A percentile compares a stretch with the other conserved stretches of the same genome.
These are phyloP conservation scores for Aurelia aurita DNA, from an alignment of 30 jellyfish, hydroid and myxozoan species.

Conservation along the genomic window DNA sequence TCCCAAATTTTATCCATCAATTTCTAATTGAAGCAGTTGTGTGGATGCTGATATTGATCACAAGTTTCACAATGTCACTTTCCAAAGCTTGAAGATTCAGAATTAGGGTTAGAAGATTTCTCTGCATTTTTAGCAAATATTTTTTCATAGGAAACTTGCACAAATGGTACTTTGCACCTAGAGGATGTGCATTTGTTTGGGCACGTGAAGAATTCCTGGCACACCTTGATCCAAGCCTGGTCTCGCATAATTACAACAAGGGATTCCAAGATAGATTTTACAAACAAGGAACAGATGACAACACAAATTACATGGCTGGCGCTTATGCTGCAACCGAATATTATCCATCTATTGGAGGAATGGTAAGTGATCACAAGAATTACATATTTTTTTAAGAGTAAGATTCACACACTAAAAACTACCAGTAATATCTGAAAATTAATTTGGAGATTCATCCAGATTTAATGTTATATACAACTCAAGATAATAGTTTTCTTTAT, in stretches of 20 bases:
- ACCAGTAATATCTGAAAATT: too few relatives aligned
- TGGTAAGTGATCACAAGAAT: slow-evolving; percentile 55
- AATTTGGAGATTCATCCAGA: too few relatives aligned
- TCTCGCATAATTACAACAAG: slow-evolving; percentile 83
- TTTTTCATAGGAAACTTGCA: slow-evolving; percentile 83
- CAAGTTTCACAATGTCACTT: too few relatives aligned
- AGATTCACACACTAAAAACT: too few relatives aligned
- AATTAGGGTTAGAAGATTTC: too few relatives aligned
- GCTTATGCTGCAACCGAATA: slow-evolving; percentile 86
- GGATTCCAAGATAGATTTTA: slow-evolving; percentile 82
- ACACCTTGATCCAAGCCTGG: slow-evolving; percentile 83
- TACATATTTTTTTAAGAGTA: too few relatives aligned
- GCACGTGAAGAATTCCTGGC: slow-evolving; percentile 57
- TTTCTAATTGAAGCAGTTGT: too few relatives aligned
- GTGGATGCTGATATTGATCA: too few relatives aligned
- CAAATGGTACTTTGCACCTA: slow-evolving; percentile 97
- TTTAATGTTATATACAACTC: too few relatives aligned
- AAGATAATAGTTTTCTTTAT: too few relatives aligned
- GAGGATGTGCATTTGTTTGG: slow-evolving; percentile 94
- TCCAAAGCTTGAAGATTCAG: too few relatives aligned
- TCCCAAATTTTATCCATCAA: too few relatives aligned
- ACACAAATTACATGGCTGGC: slow-evolving; percentile 85
- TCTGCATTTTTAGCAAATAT: not conserved
- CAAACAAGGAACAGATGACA: slow-evolving; percentile 92
- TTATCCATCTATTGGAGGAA: slow-evolving; percentile 92